A percentile compares a stretch with the other conserved stretches of the same genome.
phyloP scores from a whole-genome alignment of 2,113 vertebrate genomes.

The Alces alces region DNA sequence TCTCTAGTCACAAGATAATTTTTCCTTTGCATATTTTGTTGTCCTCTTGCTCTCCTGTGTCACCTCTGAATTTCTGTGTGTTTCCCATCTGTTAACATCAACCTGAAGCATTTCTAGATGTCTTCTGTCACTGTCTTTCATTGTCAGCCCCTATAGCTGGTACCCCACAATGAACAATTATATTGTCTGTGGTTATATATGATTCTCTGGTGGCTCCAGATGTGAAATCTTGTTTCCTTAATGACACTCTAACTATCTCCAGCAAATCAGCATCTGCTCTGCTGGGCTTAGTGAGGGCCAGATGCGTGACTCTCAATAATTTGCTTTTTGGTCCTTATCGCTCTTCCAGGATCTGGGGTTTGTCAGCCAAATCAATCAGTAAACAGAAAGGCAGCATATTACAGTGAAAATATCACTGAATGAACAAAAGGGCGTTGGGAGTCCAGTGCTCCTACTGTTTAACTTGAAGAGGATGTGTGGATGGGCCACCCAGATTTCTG shows the following conservation, averaged over 20 bases:
- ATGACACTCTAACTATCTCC: conserved; percentile 25
- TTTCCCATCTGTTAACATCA: neutral
- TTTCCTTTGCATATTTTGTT: neutral
- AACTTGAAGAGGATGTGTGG: neutral
- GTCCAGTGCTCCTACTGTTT: neutral
- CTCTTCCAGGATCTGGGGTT: neutral
- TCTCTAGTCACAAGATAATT: neutral
- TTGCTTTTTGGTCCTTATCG: conserved; percentile 26
- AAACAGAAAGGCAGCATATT: neutral
- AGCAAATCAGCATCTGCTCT: conserved; percentile 50
- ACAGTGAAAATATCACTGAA: neutral
- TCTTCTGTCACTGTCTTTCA: neutral
- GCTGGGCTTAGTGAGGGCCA: neutral
- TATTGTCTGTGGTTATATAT: conserved; percentile 13
- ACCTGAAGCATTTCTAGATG: neutral
- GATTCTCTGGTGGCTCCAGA: conserved; percentile 51
- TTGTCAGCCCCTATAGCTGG: neutral
- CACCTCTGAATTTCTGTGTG: neutral
- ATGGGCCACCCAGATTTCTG: neutral
- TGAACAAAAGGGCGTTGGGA: neutral
- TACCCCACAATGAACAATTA: conserved; percentile 27
- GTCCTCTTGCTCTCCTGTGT: neutral
- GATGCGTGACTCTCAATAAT: neutral
- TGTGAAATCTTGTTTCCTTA: conserved; percentile 52
- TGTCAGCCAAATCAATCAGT: conserved; percentile 46